Conservation (phyloP, 2,113 vertebrate species). For the Peromyscus maniculatus region DNA sequence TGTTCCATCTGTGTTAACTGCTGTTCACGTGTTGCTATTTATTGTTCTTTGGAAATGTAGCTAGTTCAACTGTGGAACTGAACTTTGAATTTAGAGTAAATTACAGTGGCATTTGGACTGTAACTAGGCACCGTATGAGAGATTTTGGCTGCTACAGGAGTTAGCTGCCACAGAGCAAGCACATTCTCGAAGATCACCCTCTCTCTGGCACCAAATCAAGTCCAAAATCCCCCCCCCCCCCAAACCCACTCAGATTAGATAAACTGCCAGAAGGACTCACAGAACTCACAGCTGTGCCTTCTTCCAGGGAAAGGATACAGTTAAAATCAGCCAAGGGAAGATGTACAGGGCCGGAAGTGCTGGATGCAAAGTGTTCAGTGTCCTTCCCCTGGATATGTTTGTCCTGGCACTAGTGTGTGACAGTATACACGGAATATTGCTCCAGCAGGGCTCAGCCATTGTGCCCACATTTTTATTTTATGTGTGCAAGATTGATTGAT, state of each 20-base stretch:
- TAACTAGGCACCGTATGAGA: neutral
- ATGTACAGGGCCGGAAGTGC: neutral
- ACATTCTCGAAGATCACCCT: neutral
- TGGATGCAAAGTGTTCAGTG: neutral
- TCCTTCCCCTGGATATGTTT: neutral
- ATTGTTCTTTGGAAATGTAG: neutral
- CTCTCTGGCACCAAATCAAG: neutral
- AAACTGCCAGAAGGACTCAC: neutral
- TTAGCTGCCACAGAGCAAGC: neutral
- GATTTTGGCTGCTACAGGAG: neutral
- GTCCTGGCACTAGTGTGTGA: neutral
- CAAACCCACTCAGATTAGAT: neutral
- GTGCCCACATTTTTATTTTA: neutral
- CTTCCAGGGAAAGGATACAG: neutral
- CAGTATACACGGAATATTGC: neutral
- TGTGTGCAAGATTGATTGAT: neutral
- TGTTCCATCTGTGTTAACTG: neutral
- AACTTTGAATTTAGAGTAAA: constrained; percentile 37
- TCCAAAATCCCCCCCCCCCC: neutral
- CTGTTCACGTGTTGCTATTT: neutral
- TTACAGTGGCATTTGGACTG: constrained; percentile 4
- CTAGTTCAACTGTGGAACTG: neutral
- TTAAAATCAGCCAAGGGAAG: constrained; percentile 20
- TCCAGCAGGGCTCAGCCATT: neutral
- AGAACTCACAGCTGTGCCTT: neutral